Percentiles rank a stretch among this genome's conserved stretches.
phyloP scores from a whole-genome alignment of 1,140 invertebrate species.

The Chionoecetes opilio region DNA sequence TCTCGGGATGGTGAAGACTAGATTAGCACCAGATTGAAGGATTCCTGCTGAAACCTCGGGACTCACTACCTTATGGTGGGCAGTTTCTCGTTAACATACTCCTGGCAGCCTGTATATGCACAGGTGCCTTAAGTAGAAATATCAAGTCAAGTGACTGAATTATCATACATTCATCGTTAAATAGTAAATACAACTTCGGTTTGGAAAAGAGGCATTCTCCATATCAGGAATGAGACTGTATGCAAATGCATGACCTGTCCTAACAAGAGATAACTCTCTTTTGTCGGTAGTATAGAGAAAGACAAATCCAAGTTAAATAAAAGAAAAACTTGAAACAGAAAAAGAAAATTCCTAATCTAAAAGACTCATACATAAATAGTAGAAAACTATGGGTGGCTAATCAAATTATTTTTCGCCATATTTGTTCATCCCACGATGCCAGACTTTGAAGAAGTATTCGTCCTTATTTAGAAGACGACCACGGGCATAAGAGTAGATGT shows the following conservation, averaged over 20 bases:
- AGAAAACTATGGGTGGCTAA: conserved; percentile 90
- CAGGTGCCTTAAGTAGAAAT: conserved; percentile 51
- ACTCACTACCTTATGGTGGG: conserved; percentile 72
- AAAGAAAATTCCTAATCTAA: conserved; percentile 61
- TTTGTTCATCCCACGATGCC: conserved; percentile 86
- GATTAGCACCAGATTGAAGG: conserved; percentile 55
- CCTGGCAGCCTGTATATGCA: conserved; percentile 36
- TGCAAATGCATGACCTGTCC: conserved; percentile 66
- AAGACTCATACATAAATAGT: conserved; percentile 82
- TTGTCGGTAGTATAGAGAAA: conserved; percentile 69
- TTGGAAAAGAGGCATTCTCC: conserved; percentile 67
- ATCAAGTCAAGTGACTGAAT: conserved; percentile 71
- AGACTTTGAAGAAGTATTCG: conserved; percentile 97
- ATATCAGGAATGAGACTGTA: conserved; percentile 72
- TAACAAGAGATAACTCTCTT: conserved; percentile 57
- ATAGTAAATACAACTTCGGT: conserved; percentile 79
- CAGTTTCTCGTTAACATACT: conserved; percentile 50
- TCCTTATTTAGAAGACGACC: conserved; percentile 91
- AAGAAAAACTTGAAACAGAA: conserved; percentile 62
- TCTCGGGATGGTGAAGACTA: conserved; percentile 65
- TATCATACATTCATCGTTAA: conserved; percentile 69
- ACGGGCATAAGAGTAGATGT: conserved; percentile 94
- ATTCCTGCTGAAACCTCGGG: conserved; percentile 63
- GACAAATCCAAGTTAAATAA: conserved; percentile 61
- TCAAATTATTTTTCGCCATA: conserved; percentile 56